Percentiles rank a stretch among this genome's conserved stretches.
phyloP scores from a whole-genome alignment of 2,113 vertebrate genomes.

The Sciurus niger region DNA sequence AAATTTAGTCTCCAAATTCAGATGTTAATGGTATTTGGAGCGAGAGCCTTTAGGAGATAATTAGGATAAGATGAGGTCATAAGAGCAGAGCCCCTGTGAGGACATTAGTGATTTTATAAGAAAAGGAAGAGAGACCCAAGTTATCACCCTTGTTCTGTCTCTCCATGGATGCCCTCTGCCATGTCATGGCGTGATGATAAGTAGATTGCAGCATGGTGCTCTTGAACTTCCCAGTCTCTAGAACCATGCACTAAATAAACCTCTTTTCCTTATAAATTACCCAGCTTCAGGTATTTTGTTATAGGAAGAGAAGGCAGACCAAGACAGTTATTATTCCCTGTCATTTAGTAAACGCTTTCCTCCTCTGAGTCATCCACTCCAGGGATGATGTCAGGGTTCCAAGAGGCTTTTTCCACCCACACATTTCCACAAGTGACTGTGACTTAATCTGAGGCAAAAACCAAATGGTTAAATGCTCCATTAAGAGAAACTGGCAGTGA shows the following conservation, averaged over 20 bases:
- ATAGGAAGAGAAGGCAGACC: background rate
- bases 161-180: background rate
- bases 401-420: accelerated
- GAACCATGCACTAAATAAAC: background rate
- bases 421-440: background rate
- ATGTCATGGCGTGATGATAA: background rate
- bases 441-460: background rate
- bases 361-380: background rate
- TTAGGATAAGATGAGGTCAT: background rate
- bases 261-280: background rate
- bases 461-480: background rate
- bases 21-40: background rate
- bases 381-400: background rate
- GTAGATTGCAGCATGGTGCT: background rate
- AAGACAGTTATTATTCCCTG: no score
- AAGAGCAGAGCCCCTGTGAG: no score
- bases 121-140: background rate
- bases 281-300: background rate
- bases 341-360: background rate
- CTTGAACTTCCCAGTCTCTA: background rate
- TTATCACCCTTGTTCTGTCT: background rate
- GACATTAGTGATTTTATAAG: background rate
- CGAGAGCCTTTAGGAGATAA: background rate
- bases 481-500: background rate
- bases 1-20: background rate